phyloP scores from a whole-genome alignment of 2,888 invertebrate genomes.

The Micoletzkya japonica region DNA sequence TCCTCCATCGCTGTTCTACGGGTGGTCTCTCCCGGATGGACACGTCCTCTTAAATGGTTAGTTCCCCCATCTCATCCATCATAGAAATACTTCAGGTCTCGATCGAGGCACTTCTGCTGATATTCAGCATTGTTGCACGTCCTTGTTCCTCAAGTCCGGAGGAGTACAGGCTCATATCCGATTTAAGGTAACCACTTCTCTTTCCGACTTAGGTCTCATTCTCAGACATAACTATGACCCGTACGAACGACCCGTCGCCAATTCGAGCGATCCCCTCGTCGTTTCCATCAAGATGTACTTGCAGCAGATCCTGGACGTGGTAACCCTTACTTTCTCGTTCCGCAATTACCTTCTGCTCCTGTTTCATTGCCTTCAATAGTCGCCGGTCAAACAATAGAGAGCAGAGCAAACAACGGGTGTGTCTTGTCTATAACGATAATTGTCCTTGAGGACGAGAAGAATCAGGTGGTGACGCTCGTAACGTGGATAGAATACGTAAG shows the following conservation, averaged over 20 bases:
- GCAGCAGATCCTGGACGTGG: conserved; percentile 54
- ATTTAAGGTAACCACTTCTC: conserved; percentile 31
- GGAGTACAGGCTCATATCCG: conserved; percentile 47
- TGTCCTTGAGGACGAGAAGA: conserved; percentile 51
- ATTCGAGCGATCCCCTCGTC: conserved; percentile 48
- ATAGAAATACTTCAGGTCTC: neutral
- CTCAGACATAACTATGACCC: conserved; percentile 49
- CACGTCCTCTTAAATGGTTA: conserved; percentile 13
- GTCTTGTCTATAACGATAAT: neutral
- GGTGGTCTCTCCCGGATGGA: neutral
- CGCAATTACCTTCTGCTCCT: neutral
- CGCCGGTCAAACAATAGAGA: neutral
- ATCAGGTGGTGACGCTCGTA: conserved; percentile 53
- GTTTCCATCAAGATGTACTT: conserved; percentile 52
- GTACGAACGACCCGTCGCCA: conserved; percentile 51
- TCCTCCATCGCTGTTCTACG: too few species aligned
- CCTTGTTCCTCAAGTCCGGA: conserved; percentile 41
- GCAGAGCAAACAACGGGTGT: neutral
- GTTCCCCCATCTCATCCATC: neutral
- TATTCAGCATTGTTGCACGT: neutral
- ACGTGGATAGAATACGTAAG: conserved; percentile 54
- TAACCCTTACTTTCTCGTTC: conserved; percentile 29
- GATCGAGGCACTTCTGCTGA: neutral
- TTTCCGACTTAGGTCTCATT: neutral
- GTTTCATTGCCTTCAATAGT: neutral